phyloP scores from a whole-genome alignment of 2,797 vertebrate species.

The Cheirogaleus major region DNA sequence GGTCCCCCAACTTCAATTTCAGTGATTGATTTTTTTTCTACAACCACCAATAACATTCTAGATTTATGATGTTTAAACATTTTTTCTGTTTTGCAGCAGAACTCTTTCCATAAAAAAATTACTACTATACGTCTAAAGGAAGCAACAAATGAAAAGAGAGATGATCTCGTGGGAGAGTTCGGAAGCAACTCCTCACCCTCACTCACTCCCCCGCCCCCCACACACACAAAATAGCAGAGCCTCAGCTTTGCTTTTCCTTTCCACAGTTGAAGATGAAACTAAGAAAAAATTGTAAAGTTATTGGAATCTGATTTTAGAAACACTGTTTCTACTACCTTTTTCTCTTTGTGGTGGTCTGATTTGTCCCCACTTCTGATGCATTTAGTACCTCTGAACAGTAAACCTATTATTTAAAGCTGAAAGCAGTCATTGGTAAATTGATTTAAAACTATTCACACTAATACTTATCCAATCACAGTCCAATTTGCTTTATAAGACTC shows the following conservation, averaged over 20 bases:
- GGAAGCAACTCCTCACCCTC: not conserved
- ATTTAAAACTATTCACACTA: conserved; percentile 7
- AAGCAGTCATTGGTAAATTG: not conserved
- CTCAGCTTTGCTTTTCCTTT: not conserved
- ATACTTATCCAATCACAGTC: not conserved
- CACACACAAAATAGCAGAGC: not conserved
- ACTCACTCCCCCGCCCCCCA: no score
- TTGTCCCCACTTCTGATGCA: not conserved
- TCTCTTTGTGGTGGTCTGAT: not conserved
- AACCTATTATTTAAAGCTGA: not conserved
- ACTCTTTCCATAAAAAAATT: not conserved
- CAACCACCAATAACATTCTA: not conserved
- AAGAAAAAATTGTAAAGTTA: not conserved
- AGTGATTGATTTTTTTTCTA: not conserved
- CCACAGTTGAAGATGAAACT: not conserved
- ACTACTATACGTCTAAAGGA: not conserved
- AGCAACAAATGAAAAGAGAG: not conserved
- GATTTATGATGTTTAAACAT: not conserved
- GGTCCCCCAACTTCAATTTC: not conserved
- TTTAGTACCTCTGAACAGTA: not conserved
- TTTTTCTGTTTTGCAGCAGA: not conserved
- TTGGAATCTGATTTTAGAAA: not conserved
- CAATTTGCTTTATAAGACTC: not conserved
- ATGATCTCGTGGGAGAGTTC: not conserved
- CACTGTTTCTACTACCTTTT: not conserved